A percentile compares a stretch with the other conserved stretches of the same genome.
Conservation (phyloP, 2,888 invertebrate genomes). For the Diachrysia chrysitis region DNA sequence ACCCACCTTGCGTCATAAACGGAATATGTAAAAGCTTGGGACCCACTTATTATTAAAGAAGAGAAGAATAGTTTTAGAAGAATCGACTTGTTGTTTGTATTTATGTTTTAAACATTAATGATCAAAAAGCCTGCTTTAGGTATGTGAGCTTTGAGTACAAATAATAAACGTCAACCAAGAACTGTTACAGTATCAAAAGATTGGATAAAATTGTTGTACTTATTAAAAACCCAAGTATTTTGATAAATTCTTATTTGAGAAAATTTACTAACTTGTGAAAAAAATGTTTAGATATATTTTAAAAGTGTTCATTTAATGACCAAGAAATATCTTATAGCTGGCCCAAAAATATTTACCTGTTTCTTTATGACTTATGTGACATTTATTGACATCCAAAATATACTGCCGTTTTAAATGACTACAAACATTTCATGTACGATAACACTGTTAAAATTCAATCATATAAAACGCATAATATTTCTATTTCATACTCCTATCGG, state of each 20-base stretch:
- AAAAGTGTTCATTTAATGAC: not conserved
- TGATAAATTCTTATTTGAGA: no score
- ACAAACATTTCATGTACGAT: no score
- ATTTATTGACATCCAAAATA: slow-evolving; percentile 33
- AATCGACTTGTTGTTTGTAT: not conserved
- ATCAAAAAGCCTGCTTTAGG: no score
- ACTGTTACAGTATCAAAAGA: no score
- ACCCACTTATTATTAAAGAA: slow-evolving; percentile 38
- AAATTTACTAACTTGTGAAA: no score
- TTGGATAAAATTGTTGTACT: no score
- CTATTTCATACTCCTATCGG: no score
- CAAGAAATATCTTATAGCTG: slow-evolving; percentile 24
- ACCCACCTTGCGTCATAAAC: slow-evolving; percentile 62
- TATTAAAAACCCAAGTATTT: no score
- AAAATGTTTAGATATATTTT: not conserved
- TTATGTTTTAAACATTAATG: not conserved
- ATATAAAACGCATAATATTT: no score
- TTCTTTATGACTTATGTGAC: slow-evolving; percentile 46
- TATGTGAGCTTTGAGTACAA: no score
- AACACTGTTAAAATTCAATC: no score
- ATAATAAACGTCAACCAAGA: no score
- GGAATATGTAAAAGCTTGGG: slow-evolving; percentile 48
- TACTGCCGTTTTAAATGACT: slow-evolving; percentile 3
- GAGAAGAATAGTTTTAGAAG: slow-evolving; percentile 7
- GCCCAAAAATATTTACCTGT: slow-evolving; percentile 19